Evolutionary conservation across 2,113 vertebrate species (phyloP), one percentile per base, ranked within the genome.

Genomic region (Camelus bactrianus): DNA sequence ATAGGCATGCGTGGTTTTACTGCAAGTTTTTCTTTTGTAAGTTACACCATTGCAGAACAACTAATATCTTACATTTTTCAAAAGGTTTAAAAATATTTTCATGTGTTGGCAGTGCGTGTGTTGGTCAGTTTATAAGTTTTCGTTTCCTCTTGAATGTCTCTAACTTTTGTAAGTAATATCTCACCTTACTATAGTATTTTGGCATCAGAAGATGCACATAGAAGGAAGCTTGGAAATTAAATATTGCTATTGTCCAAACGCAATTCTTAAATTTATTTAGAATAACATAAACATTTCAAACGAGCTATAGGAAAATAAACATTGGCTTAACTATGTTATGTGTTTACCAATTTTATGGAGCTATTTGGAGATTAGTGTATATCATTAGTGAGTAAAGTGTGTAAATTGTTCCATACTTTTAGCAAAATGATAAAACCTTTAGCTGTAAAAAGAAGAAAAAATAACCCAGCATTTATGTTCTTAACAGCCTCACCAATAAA

Each of bases 241-340:
- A 15, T 91, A 16, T 96, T 95, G 58, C 62, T 32, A 46, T 87
- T 96, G 77, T 67, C 79, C 83, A 86, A 46, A 38, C 50, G 60
- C 4, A 32, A 6, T 80, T 75, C 82, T 89, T 60, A 95, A 92
- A 28, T 79, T 56, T 91, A 89, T 35, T 30, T 30, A 56, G 35
- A 46, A 89, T 76, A 73, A 88, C 50, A 84, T 76, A 32, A 87
- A 82, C 7, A 22, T 96, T 97, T 92, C 93, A 89, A 83, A 54
- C 1, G 5, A 52, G 52, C 28, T 89, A 54, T 24, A 89, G 20
- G n/a, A 83, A 96, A 91, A 56, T 54, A 67, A 75, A 16, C 16
- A 65, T 42, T 64, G 67, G 67, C 32, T 91, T 73, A 52, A 76
- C 24, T 94, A 67, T 42, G 42, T 50, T 50, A 69, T 65, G 26